Conservation (phyloP, 2,888 invertebrate species). For the Lacanobia oleracea region DNA sequence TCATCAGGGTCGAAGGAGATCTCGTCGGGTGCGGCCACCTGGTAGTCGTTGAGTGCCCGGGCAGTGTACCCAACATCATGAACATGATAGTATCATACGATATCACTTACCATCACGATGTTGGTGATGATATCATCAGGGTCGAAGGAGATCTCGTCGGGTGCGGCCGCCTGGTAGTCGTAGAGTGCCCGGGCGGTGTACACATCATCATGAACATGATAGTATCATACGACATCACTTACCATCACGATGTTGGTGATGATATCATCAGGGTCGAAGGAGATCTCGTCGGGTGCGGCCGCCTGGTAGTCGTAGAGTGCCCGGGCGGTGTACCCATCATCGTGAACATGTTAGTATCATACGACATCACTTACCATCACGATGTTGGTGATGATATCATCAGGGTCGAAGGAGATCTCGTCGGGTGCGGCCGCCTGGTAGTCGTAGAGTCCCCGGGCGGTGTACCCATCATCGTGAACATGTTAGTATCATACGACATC, state of each 20-base stretch:
- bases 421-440: constrained; percentile 98
- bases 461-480: constrained; percentile 89
- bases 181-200: constrained; percentile 94
- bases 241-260: constrained; percentile 98
- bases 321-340: constrained; percentile 93
- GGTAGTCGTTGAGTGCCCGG: constrained; percentile 96
- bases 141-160: constrained; percentile 98
- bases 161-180: constrained; percentile 98
- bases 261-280: constrained; percentile 98
- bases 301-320: constrained; percentile 97
- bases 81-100: too few species aligned
- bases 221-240: constrained; percentile 57
- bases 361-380: constrained; percentile 93
- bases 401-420: constrained; percentile 98
- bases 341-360: constrained; percentile 56
- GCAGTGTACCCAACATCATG: constrained; percentile 92
- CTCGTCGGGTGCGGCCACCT: constrained; percentile 95
- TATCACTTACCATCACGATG: constrained; percentile 95
- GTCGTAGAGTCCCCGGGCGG: constrained; percentile 96
- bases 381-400: constrained; percentile 97
- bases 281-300: constrained; percentile 97
- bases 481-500: too few species aligned
- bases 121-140: constrained; percentile 98
- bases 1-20: constrained; percentile 84
- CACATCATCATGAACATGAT: constrained; percentile 84